A percentile compares a stretch with the other conserved stretches of the same genome.
Evolutionary conservation across 2,113 vertebrate species (phyloP).

Genomic region (Nyctibius bracteatus): DNA sequence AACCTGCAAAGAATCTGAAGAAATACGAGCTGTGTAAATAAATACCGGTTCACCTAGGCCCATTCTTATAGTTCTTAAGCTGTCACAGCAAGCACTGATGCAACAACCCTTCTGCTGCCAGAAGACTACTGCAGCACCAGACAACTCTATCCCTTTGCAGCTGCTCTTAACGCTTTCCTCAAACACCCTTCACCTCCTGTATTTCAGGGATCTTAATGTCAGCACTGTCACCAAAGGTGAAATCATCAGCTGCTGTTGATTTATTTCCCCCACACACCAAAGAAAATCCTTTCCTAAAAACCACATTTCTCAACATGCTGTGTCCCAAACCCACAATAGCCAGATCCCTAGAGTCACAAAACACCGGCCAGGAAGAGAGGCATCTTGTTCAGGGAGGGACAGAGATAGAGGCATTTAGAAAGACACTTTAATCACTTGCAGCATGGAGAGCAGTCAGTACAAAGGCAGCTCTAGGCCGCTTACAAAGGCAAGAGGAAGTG

Average conservation of each 20-base stretch:
- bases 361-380: not conserved
- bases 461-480: not conserved
- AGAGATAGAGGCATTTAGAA: not conserved
- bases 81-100: not conserved
- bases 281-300: not conserved
- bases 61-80: not conserved
- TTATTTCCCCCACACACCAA: not conserved
- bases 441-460: not conserved
- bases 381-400: not conserved
- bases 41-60: not conserved
- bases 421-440: not conserved
- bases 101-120: not conserved
- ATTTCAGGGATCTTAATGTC: not conserved
- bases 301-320: not conserved
- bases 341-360: not conserved
- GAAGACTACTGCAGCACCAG: not conserved
- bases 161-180: not conserved
- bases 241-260: not conserved
- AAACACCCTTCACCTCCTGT: not conserved
- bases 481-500: not conserved
- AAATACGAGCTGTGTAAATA: not conserved
- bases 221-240: not conserved
- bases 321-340: fast-evolving
- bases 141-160: not conserved
- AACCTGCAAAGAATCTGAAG: not conserved